phyloP scores from a whole-genome alignment of 2,113 vertebrate genomes.

The Pao palembangensis region DNA sequence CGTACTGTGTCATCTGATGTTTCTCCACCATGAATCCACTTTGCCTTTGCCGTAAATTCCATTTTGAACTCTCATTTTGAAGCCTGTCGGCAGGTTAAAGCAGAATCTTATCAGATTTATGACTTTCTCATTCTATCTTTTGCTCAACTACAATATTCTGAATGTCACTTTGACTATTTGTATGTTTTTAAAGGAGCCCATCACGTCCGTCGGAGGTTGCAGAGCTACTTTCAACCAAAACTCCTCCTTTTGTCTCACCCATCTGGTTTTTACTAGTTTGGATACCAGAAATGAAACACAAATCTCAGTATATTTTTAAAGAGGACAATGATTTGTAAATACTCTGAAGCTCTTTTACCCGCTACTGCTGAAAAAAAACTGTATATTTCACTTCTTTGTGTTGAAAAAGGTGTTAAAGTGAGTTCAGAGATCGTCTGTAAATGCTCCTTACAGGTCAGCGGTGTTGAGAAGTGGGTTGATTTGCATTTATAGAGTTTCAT shows the following conservation, averaged over 20 bases:
- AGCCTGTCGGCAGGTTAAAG: too few species aligned
- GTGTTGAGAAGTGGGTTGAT: slow-evolving; percentile 27
- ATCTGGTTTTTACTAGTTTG: slow-evolving; percentile 19
- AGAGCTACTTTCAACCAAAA: too few species aligned
- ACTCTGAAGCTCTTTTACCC: slow-evolving; percentile 30
- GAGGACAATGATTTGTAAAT: slow-evolving; percentile 50
- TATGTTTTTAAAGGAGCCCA: slow-evolving; percentile 24
- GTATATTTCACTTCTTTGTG: slow-evolving; percentile 55
- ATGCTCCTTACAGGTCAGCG: slow-evolving; percentile 26
- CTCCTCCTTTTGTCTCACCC: slow-evolving; percentile 1
- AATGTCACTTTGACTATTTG: slow-evolving; percentile 27
- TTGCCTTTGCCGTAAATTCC: background rate
- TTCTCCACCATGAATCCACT: background rate
- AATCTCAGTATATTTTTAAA: slow-evolving; percentile 41
- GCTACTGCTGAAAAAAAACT: slow-evolving; percentile 23
- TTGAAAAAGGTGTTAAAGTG: slow-evolving; percentile 27
- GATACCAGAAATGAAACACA: slow-evolving; percentile 23
- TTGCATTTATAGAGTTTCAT: background rate
- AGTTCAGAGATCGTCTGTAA: slow-evolving; percentile 39
- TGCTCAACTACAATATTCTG: background rate
- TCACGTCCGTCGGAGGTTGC: slow-evolving; percentile 7
- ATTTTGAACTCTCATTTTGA: background rate
- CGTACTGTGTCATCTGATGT: slow-evolving; percentile 82
- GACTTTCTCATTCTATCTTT: background rate
- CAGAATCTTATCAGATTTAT: background rate